Evolutionary conservation across 2,113 vertebrate genomes (phyloP), one percentile per base, ranked within the genome.

Genomic region (Indicator indicator): DNA sequence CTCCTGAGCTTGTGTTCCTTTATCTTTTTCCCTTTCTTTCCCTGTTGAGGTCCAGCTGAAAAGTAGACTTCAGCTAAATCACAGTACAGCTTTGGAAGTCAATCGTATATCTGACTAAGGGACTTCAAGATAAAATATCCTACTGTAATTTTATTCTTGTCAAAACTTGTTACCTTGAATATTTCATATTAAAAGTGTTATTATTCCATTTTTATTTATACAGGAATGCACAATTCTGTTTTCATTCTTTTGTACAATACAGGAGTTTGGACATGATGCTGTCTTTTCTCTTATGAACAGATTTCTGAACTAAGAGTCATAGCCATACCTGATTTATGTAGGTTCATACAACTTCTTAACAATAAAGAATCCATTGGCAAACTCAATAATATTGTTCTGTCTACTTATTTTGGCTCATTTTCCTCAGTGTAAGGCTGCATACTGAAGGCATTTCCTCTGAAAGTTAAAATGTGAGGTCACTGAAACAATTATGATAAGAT

Each of bases 361-460:
- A 56, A 16, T 32, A 75, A 69, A 91, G 76, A 70, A 70, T 88
- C 54, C n/a, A 36, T 63, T 80, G 44, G 60, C 54, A 73, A 75
- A 55, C 58, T 87, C 50, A 68, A 20, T 68, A 83, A 86, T 72
- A 78, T 9, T 84, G 32, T 65, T 68, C 30, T 48, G 63, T 88
- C 48, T 91, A 71, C 28, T 93, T 95, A 74, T 33, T 82, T 96
- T 87, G 74, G 85, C 54, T 87, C 64, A 48, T 88, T 91, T 76
- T 58, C 74, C 46, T 96, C 46, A 40, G 32, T 79, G 58, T 65
- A 78, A 69, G 55, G 36, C 90, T 96, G n/a, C 58, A 76, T 67
- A 50, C 75, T 89, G 44, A 85, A 96, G 54, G 76, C 60, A 95
- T 95, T 96, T 97, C 78, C 91, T 96, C 90, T 68, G 13, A 76